phyloP scores from a whole-genome alignment of 2,888 invertebrate genomes.

The Dioctria linearis region DNA sequence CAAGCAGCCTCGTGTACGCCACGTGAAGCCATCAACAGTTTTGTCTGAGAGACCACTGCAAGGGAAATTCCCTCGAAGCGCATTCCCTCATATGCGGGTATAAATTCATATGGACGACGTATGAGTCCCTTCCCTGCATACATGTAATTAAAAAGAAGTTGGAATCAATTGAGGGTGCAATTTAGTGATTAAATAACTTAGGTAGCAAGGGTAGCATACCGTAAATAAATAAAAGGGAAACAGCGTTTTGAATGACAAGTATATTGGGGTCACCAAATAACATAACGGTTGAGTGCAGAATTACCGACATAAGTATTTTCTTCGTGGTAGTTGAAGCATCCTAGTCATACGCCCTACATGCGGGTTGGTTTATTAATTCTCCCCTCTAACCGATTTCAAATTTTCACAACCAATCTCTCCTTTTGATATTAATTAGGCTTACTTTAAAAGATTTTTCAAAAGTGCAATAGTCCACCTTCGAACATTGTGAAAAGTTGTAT shows the following conservation, averaged over 20 bases:
- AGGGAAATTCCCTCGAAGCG: conserved; percentile 14
- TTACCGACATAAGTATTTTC: too few relatives aligned
- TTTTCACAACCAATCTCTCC: too few relatives aligned
- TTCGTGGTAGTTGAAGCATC: neutral
- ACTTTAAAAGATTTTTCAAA: too few relatives aligned
- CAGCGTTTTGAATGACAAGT: neutral
- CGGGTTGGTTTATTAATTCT: neutral
- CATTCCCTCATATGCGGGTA: conserved; percentile 40
- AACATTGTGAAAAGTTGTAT: too few relatives aligned
- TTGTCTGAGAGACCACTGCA: conserved; percentile 10
- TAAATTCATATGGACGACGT: neutral
- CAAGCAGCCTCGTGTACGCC: conserved; percentile 29
- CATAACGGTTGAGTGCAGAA: too few relatives aligned
- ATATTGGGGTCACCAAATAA: neutral
- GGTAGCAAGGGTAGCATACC: conserved; percentile 24
- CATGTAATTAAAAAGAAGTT: conserved; percentile 17
- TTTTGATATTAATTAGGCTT: too few relatives aligned
- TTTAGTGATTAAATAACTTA: conserved; percentile 35
- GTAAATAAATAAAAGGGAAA: neutral
- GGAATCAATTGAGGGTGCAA: conserved; percentile 34
- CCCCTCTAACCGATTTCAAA: too few relatives aligned
- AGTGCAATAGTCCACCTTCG: too few relatives aligned
- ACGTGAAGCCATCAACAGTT: conserved; percentile 33
- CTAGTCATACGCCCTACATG: neutral
- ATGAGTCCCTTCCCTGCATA: neutral